Conservation (phyloP, 2,888 invertebrate species). For the Acanthosepion pharaonis region DNA sequence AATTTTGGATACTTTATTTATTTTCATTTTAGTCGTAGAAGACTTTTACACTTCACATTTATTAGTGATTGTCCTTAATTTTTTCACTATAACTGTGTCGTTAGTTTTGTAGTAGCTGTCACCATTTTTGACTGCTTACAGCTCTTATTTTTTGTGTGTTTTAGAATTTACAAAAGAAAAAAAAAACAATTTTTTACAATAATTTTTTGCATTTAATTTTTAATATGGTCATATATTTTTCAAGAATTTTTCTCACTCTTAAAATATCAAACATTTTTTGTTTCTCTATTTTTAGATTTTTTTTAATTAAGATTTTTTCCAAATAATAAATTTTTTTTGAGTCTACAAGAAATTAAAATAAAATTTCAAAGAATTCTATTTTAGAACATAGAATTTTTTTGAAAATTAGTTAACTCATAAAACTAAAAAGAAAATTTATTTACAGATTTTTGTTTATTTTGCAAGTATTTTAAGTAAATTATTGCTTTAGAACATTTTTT, state of each 20-base stretch:
- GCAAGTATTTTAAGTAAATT: too few species aligned
- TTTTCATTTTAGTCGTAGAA: too few species aligned
- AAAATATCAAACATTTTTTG: neutral
- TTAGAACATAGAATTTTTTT: neutral
- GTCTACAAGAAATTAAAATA: too few species aligned
- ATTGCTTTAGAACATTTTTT: too few species aligned
- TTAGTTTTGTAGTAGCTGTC: neutral
- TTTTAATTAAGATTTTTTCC: neutral
- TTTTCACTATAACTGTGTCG: neutral
- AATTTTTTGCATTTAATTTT: neutral
- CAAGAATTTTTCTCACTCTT: neutral
- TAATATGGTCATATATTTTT: neutral
- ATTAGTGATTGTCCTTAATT: neutral
- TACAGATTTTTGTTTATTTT: too few species aligned
- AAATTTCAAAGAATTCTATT: neutral
- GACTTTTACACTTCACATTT: too few species aligned
- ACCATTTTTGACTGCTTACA: conserved; percentile 8
- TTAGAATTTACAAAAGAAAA: neutral
- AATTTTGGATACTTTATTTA: too few species aligned
- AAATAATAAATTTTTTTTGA: neutral
- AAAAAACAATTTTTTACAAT: neutral
- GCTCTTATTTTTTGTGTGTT: neutral
- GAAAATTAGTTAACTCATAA: neutral
- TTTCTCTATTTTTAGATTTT: neutral
- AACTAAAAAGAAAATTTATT: neutral